A percentile compares a stretch with the other conserved stretches of the same genome.
Evolutionary conservation across 2,113 vertebrate species (phyloP).

Genomic region (Leucosticte australis): DNA sequence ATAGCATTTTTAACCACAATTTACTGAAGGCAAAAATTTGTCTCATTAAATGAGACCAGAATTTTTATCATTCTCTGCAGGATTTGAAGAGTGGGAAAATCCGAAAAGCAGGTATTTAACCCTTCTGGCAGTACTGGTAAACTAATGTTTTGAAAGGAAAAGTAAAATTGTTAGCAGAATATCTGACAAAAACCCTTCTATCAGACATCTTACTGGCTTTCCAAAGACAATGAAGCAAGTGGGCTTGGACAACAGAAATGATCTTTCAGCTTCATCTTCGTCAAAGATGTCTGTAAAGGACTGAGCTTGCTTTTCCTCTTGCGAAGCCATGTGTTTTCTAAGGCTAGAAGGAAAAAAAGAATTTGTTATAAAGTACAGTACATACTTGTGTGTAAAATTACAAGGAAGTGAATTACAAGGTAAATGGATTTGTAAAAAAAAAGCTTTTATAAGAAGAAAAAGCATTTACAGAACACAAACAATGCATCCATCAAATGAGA

Average conservation of each 20-base stretch:
- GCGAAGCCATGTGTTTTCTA: conserved; percentile 13
- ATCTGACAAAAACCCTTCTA: not conserved
- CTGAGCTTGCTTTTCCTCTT: not conserved
- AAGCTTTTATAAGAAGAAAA: not conserved
- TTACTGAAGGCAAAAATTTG: not conserved
- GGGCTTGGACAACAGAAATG: conserved; percentile 82
- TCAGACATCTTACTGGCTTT: conserved; percentile 85
- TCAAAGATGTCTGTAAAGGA: conserved; percentile 79
- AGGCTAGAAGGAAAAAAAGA: not conserved
- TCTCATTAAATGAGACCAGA: not conserved
- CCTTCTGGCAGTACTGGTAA: not conserved
- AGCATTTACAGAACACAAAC: not conserved
- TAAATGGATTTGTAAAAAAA: not conserved
- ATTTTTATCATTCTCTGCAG: not conserved
- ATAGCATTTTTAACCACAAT: not conserved
- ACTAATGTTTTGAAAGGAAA: not conserved
- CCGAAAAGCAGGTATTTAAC: not conserved
- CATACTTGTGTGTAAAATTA: not conserved
- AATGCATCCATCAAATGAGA: not conserved
- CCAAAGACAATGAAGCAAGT: conserved; percentile 87
- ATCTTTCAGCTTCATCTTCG: conserved; percentile 87
- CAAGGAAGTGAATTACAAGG: not conserved
- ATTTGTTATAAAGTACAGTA: not conserved
- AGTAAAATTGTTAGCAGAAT: not conserved
- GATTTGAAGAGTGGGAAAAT: not conserved